These are phyloP conservation scores for Drosophila nigrodunni DNA, from an alignment of 1,140 invertebrate genomes.

Conservation along the genomic window DNA sequence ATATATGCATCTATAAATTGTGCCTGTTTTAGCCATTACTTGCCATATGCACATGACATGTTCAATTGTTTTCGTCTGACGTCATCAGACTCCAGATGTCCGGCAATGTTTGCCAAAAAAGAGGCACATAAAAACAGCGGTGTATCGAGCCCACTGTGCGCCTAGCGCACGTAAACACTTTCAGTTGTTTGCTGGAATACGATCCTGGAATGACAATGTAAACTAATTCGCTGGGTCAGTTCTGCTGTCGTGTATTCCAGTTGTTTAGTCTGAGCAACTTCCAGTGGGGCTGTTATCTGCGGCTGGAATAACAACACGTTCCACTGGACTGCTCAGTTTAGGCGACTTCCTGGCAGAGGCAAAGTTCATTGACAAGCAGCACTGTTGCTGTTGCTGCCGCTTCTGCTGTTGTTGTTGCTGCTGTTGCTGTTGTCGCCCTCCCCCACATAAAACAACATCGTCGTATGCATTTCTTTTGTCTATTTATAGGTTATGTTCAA, in stretches of 20 bases:
- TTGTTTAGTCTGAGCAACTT: background rate
- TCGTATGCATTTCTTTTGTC: slow-evolving; percentile 48
- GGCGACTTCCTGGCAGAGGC: slow-evolving; percentile 14
- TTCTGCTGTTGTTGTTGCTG: slow-evolving; percentile 4
- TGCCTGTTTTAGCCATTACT: slow-evolving; percentile 9
- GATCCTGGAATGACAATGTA: too few species aligned
- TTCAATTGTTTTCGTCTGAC: slow-evolving; percentile 30
- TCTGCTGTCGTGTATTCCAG: background rate
- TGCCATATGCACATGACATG: slow-evolving; percentile 43
- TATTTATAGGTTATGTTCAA: slow-evolving; percentile 61
- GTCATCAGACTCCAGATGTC: slow-evolving; percentile 53
- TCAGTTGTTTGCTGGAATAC: too few species aligned
- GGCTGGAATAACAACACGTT: background rate
- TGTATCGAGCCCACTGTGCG: background rate
- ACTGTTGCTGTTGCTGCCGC: background rate
- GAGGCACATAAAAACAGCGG: background rate
- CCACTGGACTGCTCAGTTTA: background rate
- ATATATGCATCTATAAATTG: background rate
- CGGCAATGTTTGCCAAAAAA: slow-evolving; percentile 35
- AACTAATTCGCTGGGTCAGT: too few species aligned
- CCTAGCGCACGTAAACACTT: too few species aligned
- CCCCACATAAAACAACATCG: slow-evolving; percentile 33
- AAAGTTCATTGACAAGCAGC: slow-evolving; percentile 60
- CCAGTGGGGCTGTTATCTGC: too few species aligned
- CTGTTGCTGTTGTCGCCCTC: slow-evolving; percentile 28